Percentiles rank a stretch among this genome's conserved stretches.
These are phyloP conservation scores for Lacanobia wlatinum DNA, from an alignment of 2,888 invertebrate genomes.

Conservation along the genomic window DNA sequence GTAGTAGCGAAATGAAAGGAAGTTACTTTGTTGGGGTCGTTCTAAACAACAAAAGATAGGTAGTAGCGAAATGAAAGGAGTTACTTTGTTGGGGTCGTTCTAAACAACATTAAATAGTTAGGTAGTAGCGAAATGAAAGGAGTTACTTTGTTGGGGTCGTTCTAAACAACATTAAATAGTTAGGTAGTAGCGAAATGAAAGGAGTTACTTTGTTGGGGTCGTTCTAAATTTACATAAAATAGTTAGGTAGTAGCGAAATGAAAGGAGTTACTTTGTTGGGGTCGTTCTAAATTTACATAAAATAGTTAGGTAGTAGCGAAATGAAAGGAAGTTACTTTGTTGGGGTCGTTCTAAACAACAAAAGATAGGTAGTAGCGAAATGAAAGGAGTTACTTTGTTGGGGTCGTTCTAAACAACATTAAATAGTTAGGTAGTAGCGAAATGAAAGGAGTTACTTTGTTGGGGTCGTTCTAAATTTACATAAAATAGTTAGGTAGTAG, in stretches of 20 bases:
- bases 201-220: constrained; percentile 94
- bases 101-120: constrained; percentile 80
- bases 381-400: constrained; percentile 91
- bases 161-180: constrained; percentile 88
- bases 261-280: constrained; percentile 93
- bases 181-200: constrained; percentile 8
- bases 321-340: constrained; percentile 90
- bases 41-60: no score
- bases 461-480: constrained; percentile 97
- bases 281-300: constrained; percentile 94
- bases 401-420: constrained; percentile 96
- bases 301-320: neutral
- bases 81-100: constrained; percentile 95
- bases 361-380: neutral
- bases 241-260: neutral
- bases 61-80: constrained; percentile 20
- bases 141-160: constrained; percentile 95
- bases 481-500: neutral
- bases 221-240: constrained; percentile 91
- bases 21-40: no score
- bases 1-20: constrained; percentile 12
- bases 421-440: neutral
- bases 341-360: constrained; percentile 94
- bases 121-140: constrained; percentile 10
- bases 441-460: constrained; percentile 90